phyloP scores from a whole-genome alignment of 23 tunicate species.

The Ciona savignyi region DNA sequence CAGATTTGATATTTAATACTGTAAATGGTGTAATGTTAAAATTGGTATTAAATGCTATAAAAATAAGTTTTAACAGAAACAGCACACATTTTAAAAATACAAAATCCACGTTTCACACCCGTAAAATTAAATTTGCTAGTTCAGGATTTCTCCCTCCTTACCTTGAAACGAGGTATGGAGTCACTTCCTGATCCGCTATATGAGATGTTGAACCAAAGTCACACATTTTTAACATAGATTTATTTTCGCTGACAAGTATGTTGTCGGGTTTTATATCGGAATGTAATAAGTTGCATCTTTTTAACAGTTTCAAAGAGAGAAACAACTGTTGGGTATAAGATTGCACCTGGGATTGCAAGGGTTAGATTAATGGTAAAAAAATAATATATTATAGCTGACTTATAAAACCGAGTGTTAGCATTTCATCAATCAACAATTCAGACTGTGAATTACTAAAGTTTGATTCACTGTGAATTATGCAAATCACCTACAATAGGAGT shows the following conservation, averaged over 20 bases:
- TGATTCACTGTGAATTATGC: neutral
- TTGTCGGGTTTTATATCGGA: constrained; percentile 97
- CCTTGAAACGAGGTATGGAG: constrained; percentile 96
- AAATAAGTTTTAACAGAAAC: too few species aligned
- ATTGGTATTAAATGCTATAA: too few species aligned
- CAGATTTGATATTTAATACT: too few species aligned
- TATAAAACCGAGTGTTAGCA: neutral
- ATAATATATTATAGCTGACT: neutral
- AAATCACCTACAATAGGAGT: too few species aligned
- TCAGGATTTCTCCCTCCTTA: constrained; percentile 4
- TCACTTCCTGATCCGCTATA: constrained; percentile 83
- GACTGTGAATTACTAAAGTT: neutral
- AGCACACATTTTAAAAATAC: too few species aligned
- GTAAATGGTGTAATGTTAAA: too few species aligned
- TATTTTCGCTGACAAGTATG: constrained; percentile 76
- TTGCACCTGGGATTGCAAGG: constrained; percentile 58
- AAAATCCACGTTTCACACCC: too few species aligned
- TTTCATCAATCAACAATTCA: neutral
- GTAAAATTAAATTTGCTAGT: neutral
- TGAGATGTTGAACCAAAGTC: constrained; percentile 93
- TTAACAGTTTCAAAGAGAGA: constrained; percentile 68
- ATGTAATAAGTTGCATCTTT: constrained; percentile 77
- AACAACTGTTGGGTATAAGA: constrained; percentile 88
- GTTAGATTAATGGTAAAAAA: neutral
- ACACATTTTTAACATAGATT: constrained; percentile 76